phyloP scores from a whole-genome alignment of 1,140 invertebrate genomes.

The Antheraea mylitta region DNA sequence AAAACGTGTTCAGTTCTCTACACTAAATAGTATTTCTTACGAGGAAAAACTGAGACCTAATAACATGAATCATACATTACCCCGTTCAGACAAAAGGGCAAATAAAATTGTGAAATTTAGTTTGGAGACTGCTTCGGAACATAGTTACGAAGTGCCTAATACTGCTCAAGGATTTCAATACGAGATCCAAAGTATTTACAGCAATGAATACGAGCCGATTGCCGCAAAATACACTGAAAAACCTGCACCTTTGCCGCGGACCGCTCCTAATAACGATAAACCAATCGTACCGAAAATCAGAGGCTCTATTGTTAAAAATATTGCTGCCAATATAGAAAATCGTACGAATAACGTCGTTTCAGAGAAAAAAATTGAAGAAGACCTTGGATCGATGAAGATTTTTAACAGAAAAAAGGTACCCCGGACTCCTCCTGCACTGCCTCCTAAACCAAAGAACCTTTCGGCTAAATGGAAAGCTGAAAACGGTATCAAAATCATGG shows the following conservation, averaged over 20 bases:
- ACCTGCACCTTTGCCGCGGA: slow-evolving; percentile 53
- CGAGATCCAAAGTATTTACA: slow-evolving; percentile 82
- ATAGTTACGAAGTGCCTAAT: slow-evolving; percentile 76
- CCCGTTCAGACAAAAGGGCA: slow-evolving; percentile 60
- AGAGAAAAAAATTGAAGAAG: slow-evolving; percentile 54
- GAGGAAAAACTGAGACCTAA: slow-evolving; percentile 68
- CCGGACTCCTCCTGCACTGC: slow-evolving; percentile 83
- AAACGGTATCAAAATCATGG: slow-evolving; percentile 59
- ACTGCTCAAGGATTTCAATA: slow-evolving; percentile 78
- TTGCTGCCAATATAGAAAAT: slow-evolving; percentile 81
- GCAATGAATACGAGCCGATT: slow-evolving; percentile 82
- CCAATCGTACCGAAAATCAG: slow-evolving; percentile 60
- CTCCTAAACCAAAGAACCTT: slow-evolving; percentile 84
- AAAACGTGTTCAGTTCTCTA: slow-evolving; percentile 76
- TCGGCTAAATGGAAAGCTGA: slow-evolving; percentile 81
- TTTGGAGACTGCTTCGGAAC: slow-evolving; percentile 75
- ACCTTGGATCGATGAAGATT: slow-evolving; percentile 64
- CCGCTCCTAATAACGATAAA: slow-evolving; percentile 42
- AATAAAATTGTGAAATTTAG: slow-evolving; percentile 79
- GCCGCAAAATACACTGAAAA: slow-evolving; percentile 77
- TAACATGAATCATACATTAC: slow-evolving; percentile 58
- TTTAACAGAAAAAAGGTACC: slow-evolving; percentile 79
- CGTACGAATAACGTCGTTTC: slow-evolving; percentile 67
- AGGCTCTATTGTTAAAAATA: slow-evolving; percentile 75
- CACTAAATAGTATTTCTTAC: slow-evolving; percentile 76